Evolutionary conservation across 2,888 invertebrate genomes (phyloP).

Genomic region (Acholoe squamosa): DNA sequence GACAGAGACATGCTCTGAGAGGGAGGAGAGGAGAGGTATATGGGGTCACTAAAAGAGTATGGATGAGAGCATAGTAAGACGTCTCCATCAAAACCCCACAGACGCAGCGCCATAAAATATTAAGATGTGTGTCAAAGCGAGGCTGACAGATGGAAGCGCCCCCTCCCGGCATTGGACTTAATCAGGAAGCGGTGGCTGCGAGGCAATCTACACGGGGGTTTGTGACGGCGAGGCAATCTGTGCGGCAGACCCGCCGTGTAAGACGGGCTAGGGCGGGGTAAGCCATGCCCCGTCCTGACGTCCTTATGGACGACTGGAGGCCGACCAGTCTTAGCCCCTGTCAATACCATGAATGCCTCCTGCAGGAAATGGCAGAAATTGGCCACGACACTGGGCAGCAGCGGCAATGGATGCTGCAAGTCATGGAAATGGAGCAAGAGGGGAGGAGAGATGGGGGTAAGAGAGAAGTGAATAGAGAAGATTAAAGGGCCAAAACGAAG

Average conservation of each 20-base stretch:
- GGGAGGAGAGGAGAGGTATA: not conserved
- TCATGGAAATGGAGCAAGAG: too few species aligned
- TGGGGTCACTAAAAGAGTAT: not conserved
- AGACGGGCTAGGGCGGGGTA: conserved; percentile 25
- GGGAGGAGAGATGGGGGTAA: too few species aligned
- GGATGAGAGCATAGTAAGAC: too few species aligned
- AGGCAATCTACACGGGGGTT: conserved; percentile 54
- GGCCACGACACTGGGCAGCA: not conserved
- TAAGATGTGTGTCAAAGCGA: conserved; percentile 49
- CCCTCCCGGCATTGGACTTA: conserved; percentile 54
- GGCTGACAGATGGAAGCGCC: conserved; percentile 58
- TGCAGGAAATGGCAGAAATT: conserved; percentile 58
- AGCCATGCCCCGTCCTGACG: not conserved
- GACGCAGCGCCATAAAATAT: conserved; percentile 42
- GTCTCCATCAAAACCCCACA: not conserved
- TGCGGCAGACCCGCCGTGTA: conserved; percentile 48
- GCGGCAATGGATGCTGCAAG: too few species aligned
- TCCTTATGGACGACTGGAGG: not conserved
- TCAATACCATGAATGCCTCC: conserved; percentile 54
- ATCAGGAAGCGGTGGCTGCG: conserved; percentile 54
- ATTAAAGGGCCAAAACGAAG: too few species aligned
- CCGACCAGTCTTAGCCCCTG: conserved; percentile 40
- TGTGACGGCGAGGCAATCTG: conserved; percentile 61
- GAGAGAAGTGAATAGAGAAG: too few species aligned
- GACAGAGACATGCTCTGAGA: too few species aligned